Conservation (phyloP, 2,888 invertebrate species). For the Ellobium chinense region DNA sequence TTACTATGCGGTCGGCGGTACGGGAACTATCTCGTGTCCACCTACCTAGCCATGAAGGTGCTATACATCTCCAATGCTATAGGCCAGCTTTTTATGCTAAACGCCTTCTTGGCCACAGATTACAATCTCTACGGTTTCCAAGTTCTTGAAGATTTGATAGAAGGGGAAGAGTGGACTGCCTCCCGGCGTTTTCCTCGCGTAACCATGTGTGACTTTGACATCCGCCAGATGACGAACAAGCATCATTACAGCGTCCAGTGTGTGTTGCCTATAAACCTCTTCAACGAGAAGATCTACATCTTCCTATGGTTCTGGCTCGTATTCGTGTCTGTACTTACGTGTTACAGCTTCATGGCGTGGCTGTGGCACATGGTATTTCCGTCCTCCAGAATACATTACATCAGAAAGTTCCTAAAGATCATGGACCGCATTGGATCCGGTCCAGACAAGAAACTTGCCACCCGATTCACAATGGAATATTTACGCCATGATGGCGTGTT, state of each 20-base stretch:
- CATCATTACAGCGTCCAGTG: constrained; percentile 75
- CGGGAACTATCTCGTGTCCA: constrained; percentile 79
- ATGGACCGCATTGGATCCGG: constrained; percentile 78
- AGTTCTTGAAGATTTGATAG: constrained; percentile 79
- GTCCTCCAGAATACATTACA: constrained; percentile 77
- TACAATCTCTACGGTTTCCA: constrained; percentile 79
- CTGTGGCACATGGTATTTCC: constrained; percentile 77
- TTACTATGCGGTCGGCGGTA: constrained; percentile 78
- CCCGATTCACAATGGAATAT: constrained; percentile 76
- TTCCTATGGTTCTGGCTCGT: constrained; percentile 79
- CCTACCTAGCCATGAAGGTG: constrained; percentile 79
- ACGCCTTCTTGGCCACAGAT: constrained; percentile 79
- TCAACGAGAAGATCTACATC: constrained; percentile 78
- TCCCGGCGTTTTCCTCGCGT: constrained; percentile 76
- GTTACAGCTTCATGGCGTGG: constrained; percentile 74
- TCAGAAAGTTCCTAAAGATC: constrained; percentile 79
- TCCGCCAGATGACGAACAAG: constrained; percentile 75
- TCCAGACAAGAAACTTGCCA: constrained; percentile 75
- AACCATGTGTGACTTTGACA: constrained; percentile 78
- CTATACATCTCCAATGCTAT: constrained; percentile 79
- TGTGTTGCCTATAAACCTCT: constrained; percentile 73
- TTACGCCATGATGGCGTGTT: constrained; percentile 78
- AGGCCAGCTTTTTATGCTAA: constrained; percentile 80
- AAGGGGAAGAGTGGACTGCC: constrained; percentile 75
- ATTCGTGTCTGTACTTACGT: constrained; percentile 73